A percentile compares a stretch with the other conserved stretches of the same genome.
These are phyloP conservation scores for Trichonephila clavata DNA, from an alignment of 1,140 invertebrate genomes.

Conservation along the genomic window DNA sequence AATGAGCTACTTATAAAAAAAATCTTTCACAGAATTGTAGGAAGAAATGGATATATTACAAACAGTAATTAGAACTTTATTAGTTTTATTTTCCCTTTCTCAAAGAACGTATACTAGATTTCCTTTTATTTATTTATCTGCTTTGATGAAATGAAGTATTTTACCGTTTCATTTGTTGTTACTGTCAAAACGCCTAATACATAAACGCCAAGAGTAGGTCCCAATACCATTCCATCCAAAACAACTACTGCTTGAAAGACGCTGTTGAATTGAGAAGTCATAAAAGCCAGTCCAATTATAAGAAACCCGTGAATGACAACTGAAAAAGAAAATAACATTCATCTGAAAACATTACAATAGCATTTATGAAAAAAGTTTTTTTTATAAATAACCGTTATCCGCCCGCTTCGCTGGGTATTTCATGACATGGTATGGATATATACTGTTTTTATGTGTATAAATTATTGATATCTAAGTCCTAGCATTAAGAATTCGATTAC, in stretches of 20 bases:
- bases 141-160: background rate
- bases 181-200: background rate
- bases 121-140: background rate
- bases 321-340: background rate
- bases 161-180: background rate
- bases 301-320: background rate
- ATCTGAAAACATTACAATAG: background rate
- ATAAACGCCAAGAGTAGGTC: slow-evolving; percentile 7
- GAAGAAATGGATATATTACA: too few relatives aligned
- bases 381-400: too few relatives aligned
- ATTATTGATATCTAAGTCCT: too few relatives aligned
- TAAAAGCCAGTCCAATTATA: background rate
- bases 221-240: slow-evolving; percentile 2
- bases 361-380: too few relatives aligned
- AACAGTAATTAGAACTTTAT: too few relatives aligned
- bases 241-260: background rate
- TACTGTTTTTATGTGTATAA: too few relatives aligned
- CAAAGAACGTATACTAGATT: background rate
- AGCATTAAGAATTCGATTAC: too few relatives aligned
- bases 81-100: too few relatives aligned
- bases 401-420: too few relatives aligned
- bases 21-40: too few relatives aligned
- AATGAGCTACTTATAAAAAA: too few relatives aligned
- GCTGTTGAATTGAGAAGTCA: background rate
- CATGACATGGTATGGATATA: too few relatives aligned